Base-by-base conservation (phyloP, 2,113 vertebrate genomes). In the Clarias batrachus region DNA sequence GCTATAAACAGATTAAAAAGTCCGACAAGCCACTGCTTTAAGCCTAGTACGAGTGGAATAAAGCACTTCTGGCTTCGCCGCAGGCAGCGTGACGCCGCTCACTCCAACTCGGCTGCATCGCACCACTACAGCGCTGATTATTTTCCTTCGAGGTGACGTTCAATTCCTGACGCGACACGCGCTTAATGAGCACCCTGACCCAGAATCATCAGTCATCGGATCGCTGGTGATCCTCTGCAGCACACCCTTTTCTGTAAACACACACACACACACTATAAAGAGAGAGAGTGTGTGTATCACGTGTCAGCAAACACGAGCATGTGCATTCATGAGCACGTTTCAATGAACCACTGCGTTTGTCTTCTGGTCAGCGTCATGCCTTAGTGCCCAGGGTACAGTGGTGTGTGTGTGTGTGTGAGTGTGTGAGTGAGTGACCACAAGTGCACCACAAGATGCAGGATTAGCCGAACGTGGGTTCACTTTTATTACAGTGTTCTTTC, bases 281-380 rank as follows among this genome's bases (percentile, higher is more conserved):
- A 86, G 52, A 65, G 25, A 65, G 52, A 65, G 25, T 57, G 59
- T 63, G 63, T 23, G 57, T 59, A 19, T 59, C 13, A n/a, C 10
- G 62, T 65, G 85, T 59, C 80, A 76, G 83, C 84, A 81, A 74
- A 76, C 83, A 87, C 83, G 52, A 57, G 77, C 66, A 79, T 57
- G 2, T 4, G 52, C 76, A 88, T 81, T 91, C 84, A 89, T 86
- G 71, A 87, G 83, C 91, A 87, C 74, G 90, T 79, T 87, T 86
- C 78, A 78, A 41, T 87, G 83, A 85, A 60, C 78, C 82, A 87
- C 86, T 77, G 85, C 59, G 86, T 84, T 84, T 54, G 73, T 65
- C 60, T 54, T 82, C 78, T 77, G 80, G 86, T 83, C 87, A 90
- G 85, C 71, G 81, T 89, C 86, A 90, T 65, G 78, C 84, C 83